Conservation (phyloP, 92 coral and sea anemone species). For the Diadumene lineata region DNA sequence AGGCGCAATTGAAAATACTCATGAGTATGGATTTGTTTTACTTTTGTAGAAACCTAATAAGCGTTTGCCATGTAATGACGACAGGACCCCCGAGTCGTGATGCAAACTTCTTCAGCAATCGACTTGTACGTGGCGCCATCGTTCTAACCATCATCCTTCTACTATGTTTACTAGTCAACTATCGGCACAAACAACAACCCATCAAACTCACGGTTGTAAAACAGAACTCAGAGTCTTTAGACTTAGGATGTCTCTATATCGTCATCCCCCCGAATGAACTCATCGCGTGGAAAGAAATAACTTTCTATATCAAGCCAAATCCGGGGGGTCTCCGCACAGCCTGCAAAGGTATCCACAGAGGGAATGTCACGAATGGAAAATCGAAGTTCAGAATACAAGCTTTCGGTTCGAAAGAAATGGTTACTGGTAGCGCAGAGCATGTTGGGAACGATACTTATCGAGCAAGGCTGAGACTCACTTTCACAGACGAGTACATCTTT, state of each 20-base stretch:
- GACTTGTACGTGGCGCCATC: slow-evolving; percentile 40
- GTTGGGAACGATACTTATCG: slow-evolving; percentile 77
- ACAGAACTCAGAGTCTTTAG: slow-evolving; percentile 35
- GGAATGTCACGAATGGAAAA: slow-evolving; percentile 27
- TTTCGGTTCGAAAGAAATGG: slow-evolving; percentile 86
- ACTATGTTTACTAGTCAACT: slow-evolving; percentile 33
- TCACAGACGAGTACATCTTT: slow-evolving; percentile 78
- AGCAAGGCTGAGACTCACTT: slow-evolving; percentile 67
- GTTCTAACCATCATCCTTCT: slow-evolving; percentile 32
- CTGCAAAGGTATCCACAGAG: slow-evolving; percentile 8
- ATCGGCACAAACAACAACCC: slow-evolving; percentile 14
- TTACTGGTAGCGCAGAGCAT: slow-evolving; percentile 62
- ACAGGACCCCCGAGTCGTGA: slow-evolving; percentile 18
- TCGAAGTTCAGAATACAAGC: slow-evolving; percentile 80
- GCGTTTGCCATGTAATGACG: slow-evolving; percentile 32
- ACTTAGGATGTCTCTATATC: slow-evolving; percentile 76
- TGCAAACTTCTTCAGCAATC: slow-evolving; percentile 9
- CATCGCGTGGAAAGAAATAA: slow-evolving; percentile 63
- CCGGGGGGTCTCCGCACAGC: slow-evolving; percentile 30
- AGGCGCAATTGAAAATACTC: too few species aligned
- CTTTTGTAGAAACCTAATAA: slow-evolving; percentile 4
- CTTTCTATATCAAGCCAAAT: slow-evolving; percentile 55
- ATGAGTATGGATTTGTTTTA: slow-evolving; percentile 6
- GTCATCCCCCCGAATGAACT: slow-evolving; percentile 58
- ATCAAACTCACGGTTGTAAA: slow-evolving; percentile 21